Evolutionary conservation across 2,113 vertebrate species (phyloP), one percentile per base, ranked within the genome.

Genomic region (Platysteira castanea): DNA sequence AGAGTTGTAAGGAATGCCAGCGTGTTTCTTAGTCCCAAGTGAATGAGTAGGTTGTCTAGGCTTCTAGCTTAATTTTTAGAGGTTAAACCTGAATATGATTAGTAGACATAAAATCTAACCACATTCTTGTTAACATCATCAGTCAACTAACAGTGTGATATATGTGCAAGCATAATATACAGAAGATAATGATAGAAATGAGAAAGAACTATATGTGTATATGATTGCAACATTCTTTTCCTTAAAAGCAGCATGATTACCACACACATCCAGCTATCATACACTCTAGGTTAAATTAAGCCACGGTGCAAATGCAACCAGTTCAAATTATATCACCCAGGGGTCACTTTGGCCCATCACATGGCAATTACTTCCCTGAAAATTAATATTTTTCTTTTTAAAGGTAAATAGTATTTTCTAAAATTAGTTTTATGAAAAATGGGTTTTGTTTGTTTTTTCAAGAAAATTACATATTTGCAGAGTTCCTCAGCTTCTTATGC

Each of bases 361-460:
- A 83, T 44, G 30, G 6, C 78, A 94, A 80, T 53, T 94, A 44
- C 30, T 47, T 59, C 21, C 33, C 41, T 77, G 54, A 93, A 89
- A 94, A 90, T 71, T 73, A 89, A 94, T 91, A 61, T 22, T 47
- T 68, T 39, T 68, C 11, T 84, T 69, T 65, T 64, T 57, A 82
- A 67, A 46, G 23, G 37, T 50, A 93, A 95, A 91, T 22, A 87
- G 27, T 23, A 0, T 89, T 87, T 93, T 94, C 82, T 87, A 93
- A 90, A 94, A 93, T 89, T 67, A 96, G 61, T 77, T 91, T 85
- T 61, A 91, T 76, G 59, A 46, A 95, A 95, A 96, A 83, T 74
- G 3, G 5, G 3, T 1, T 84, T 84, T 69, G 28, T 82, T 92
- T 92, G 31, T 71, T 95, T 91, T 44, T 92, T 63, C 54, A 78